Base-by-base conservation (phyloP, 2,113 vertebrate genomes). In the Excalfactoria chinensis region DNA sequence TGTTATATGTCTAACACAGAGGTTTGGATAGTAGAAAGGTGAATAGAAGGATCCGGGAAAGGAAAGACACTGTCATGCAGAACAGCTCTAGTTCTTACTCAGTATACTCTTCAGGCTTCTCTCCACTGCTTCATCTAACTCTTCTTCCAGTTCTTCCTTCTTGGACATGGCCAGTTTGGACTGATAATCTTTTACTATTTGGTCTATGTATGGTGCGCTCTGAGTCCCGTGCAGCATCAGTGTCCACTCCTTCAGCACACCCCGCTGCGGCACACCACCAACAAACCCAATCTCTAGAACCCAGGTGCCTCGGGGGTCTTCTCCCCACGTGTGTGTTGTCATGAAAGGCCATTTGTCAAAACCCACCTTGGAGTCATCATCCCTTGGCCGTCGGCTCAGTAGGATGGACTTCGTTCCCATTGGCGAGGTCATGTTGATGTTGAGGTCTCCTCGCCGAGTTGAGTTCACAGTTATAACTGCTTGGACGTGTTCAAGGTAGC, bases 261-360 rank as follows among this genome's bases (percentile, higher is more conserved):
- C 99, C 17, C 94, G 98, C 97, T 99, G 99, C 2, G 98, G 98
- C n/a, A 97, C 69, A 2, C 98, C 97, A 25, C 98, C 98, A 0
- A 98, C 97, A 96, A 99, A 99, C 53, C 99, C 98, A 64, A 99
- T 97, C 97, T 99, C 99, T 73, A 99, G 97, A 66, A 98, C 97
- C 99, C 99, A 99, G 93, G 98, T 98, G 79, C 99, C 99, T 51
- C 99, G 97, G 35, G 99, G 99, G 58, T 99, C 99, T 96, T 99
- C 99, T 34, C 99, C 99, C 99, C 99, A 99, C 11, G 99, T 99
- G 96, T 99, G 99, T 41, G 98, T 99, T 80, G 99, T 99, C 99
- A 99, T 99, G 97, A 99, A 99, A 95, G 99, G 99, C 99, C 99
- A 99, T 94, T 99, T 99, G 98, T 99, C 99, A 77, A 99, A 99